Evolutionary conservation across 2,888 invertebrate genomes (phyloP), one percentile per base, ranked within the genome.

Genomic region (Apamea sordens): DNA sequence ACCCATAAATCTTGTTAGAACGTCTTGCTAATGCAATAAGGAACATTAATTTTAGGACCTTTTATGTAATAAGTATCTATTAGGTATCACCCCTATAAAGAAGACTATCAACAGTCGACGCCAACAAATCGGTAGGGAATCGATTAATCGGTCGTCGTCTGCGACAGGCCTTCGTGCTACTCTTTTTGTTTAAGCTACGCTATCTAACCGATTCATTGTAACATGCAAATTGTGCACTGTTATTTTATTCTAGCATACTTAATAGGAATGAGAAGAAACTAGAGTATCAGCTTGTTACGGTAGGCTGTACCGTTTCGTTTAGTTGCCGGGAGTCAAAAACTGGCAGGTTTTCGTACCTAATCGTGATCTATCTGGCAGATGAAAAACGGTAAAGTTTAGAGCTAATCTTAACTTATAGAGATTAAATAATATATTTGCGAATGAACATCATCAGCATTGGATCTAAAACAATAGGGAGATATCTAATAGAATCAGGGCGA

Each of bases 201-300:
- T 77, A 71, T 73, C 63, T 68, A 56, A 67, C 63, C 74, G 59
- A 77, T 73, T 76, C 69, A 80, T 87, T 83, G 67, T 79, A 77
- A 72, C 76, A 86, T 88, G 85, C 81, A 88, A 88, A 88, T 76
- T 72, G 63, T 47, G 41, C 61, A 70, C 63, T 41, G 61, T 76
- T 76, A 65, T 61, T 76, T 75, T 73, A 70, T 83, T 75, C 79
- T 67, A 75, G 63, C 65, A 77, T 77, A 7, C 18, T 21, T 50
- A 75, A 68, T 85, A 63, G 68, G 53, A 67, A 72, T 53, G 11
- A 50, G 41, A 69, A 79, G n/a, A 80, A 80, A 61, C 47, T 56
- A 15, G 21, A 56, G 4, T 65, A 76, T 65, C 36, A 32, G 28
- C 68, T 76, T 65, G 50, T 75, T 69, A 36, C 32, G 24, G 56